Evolutionary conservation across 30 jellyfish, hydroid and myxozoan genomes (phyloP).

Genomic region (Pelagia noctiluca): DNA sequence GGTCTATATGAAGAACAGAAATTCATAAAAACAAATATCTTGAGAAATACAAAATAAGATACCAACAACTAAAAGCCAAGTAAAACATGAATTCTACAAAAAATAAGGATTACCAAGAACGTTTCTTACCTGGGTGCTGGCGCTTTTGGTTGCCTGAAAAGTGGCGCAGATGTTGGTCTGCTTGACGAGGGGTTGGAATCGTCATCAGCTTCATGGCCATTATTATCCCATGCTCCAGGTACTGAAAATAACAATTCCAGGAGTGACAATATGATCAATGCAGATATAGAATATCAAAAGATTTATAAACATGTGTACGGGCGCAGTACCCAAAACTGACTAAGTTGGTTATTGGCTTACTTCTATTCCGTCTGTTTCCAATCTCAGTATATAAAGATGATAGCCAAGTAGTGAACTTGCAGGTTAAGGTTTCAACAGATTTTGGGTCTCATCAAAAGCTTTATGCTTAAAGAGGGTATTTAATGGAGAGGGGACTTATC

Average conservation of each 20-base stretch:
- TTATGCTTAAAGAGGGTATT: too few species aligned
- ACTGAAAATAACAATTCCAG: slow-evolving; percentile 16
- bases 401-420: too few species aligned
- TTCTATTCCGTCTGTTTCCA: neutral
- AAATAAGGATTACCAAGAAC: neutral
- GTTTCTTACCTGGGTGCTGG: slow-evolving; percentile 15
- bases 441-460: too few species aligned
- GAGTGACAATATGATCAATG: neutral
- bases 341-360: neutral
- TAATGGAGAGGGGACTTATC: too few species aligned
- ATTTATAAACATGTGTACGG: neutral
- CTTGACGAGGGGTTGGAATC: slow-evolving; percentile 38
- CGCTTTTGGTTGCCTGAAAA: slow-evolving; percentile 43
- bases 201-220: slow-evolving; percentile 75
- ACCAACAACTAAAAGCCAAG: too few species aligned
- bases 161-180: slow-evolving; percentile 80
- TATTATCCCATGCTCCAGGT: slow-evolving; percentile 82
- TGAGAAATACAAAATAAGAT: too few species aligned
- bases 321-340: neutral
- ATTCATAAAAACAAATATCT: too few species aligned
- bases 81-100: neutral
- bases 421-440: too few species aligned
- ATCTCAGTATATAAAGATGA: too few species aligned
- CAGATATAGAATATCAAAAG: too few species aligned
- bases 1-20: slow-evolving; percentile 60